phyloP scores from a whole-genome alignment of 2,888 invertebrate species.

The Stomorhina lunata region DNA sequence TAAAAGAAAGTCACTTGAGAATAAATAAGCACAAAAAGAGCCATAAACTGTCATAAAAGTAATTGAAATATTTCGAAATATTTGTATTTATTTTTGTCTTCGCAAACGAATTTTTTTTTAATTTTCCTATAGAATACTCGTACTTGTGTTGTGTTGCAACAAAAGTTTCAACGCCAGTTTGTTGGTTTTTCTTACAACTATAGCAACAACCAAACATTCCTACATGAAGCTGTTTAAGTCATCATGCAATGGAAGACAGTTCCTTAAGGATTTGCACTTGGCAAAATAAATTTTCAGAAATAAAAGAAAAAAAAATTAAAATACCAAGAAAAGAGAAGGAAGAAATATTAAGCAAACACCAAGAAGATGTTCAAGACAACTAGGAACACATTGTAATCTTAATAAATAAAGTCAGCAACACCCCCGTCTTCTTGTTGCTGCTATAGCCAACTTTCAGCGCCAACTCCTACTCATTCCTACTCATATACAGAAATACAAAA shows the following conservation, averaged over 20 bases:
- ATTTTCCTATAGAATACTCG: background rate
- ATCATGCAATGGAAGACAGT: conserved; percentile 17
- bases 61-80: conserved; percentile 48
- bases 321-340: background rate
- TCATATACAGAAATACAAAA: conserved; percentile 67
- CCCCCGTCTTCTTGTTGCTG: conserved; percentile 59
- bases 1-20: conserved; percentile 28
- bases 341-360: background rate
- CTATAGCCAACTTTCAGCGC: conserved; percentile 56
- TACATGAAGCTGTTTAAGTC: conserved; percentile 32
- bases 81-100: background rate
- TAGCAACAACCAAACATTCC: background rate
- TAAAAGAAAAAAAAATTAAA: background rate
- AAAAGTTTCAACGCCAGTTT: conserved; percentile 1
- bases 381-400: conserved; percentile 25
- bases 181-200: too few species aligned
- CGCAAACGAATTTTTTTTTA: background rate
- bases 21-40: background rate
- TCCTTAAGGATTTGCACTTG: conserved; percentile 57
- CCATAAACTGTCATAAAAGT: conserved; percentile 48
- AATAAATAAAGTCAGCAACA: background rate
- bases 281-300: conserved; percentile 67
- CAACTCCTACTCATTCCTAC: conserved; percentile 62
- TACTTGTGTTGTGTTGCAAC: background rate
- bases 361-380: background rate